These are phyloP conservation scores for Diaphora mendica DNA, from an alignment of 2,888 invertebrate genomes.

Conservation along the genomic window DNA sequence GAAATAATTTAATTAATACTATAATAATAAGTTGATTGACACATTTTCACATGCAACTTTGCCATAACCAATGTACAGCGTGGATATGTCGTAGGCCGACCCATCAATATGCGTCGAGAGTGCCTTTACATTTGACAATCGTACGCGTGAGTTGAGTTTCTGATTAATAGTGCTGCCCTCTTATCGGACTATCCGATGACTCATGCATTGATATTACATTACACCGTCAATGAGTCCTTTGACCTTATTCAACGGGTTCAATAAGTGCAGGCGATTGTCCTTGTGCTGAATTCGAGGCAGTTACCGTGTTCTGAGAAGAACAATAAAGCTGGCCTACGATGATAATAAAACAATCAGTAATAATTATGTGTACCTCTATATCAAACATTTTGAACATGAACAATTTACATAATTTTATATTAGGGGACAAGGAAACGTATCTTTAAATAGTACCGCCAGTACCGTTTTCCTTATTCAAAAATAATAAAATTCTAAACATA, in stretches of 20 bases:
- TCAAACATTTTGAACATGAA: conserved; percentile 16
- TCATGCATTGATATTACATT: conserved; percentile 76
- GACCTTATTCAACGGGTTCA: conserved; percentile 79
- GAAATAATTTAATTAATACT: background rate
- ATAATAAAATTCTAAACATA: background rate
- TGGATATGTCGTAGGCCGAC: conserved; percentile 72
- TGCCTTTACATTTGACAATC: conserved; percentile 69
- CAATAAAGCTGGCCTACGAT: conserved; percentile 62
- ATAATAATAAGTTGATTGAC: conserved; percentile 54
- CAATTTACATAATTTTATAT: background rate
- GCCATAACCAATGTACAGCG: conserved; percentile 60
- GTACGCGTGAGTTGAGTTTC: conserved; percentile 69
- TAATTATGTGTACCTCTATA: conserved; percentile 22
- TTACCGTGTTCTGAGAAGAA: conserved; percentile 72
- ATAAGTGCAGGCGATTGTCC: conserved; percentile 76
- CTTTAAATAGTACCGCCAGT: background rate
- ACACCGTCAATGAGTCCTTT: conserved; percentile 77
- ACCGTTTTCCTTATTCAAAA: background rate
- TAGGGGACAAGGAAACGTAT: conserved; percentile 8
- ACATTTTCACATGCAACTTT: conserved; percentile 59
- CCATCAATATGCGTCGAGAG: conserved; percentile 74
- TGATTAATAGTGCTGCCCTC: conserved; percentile 71
- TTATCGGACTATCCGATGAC: conserved; percentile 77
- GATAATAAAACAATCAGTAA: conserved; percentile 54
- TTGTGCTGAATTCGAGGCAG: conserved; percentile 77